phyloP scores from a whole-genome alignment of 2,797 vertebrate genomes.

The Dendrocincla tyrannina region DNA sequence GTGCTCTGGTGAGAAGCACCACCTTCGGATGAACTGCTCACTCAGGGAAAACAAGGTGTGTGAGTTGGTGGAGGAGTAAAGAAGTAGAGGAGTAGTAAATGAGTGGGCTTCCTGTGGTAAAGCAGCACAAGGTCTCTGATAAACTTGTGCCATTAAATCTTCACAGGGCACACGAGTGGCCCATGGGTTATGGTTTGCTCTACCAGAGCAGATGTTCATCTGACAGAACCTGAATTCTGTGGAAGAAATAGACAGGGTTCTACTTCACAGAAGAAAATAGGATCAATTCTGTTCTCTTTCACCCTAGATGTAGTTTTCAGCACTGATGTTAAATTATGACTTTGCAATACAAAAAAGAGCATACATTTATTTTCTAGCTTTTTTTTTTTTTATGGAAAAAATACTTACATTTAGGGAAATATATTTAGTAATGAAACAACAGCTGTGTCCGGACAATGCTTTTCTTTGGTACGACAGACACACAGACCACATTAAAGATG shows the following conservation, averaged over 20 bases:
- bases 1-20: background rate
- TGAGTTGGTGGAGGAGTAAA: background rate
- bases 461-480: background rate
- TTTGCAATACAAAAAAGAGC: background rate
- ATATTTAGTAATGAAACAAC: background rate
- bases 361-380: background rate
- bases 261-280: background rate
- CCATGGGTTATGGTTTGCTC: background rate
- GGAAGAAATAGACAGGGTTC: background rate
- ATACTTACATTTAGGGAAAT: background rate
- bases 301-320: background rate
- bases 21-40: background rate
- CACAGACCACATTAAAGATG: background rate
- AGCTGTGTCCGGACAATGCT: background rate
- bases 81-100: background rate
- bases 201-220: background rate
- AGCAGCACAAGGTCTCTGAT: background rate
- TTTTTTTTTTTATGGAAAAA: background rate
- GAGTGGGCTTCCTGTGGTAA: background rate
- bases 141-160: background rate
- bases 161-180: background rate
- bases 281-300: background rate
- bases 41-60: background rate
- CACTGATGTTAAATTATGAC: background rate
- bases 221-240: background rate